Evolutionary conservation across 64 coral and sea anemone species (phyloP).

Genomic region (Actinia tenebrosa): DNA sequence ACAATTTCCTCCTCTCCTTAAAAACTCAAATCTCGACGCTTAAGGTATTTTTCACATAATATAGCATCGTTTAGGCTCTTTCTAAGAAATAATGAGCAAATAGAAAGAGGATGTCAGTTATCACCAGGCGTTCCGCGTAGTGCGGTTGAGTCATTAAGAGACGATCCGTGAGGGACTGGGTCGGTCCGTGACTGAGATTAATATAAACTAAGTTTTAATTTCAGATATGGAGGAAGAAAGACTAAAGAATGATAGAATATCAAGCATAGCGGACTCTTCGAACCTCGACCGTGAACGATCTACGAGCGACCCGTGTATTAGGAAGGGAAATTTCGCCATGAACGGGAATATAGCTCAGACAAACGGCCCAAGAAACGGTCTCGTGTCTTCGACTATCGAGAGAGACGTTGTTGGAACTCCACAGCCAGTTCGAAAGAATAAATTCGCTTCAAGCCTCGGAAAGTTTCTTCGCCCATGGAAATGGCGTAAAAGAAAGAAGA

Average conservation of each 20-base stretch:
- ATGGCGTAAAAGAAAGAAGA: conserved; percentile 82
- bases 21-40: not conserved
- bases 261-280: not conserved
- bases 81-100: not conserved
- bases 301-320: conserved; percentile 57
- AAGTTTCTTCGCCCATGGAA: conserved; percentile 79
- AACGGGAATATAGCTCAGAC: conserved; percentile 38
- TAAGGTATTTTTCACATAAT: not conserved
- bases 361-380: not conserved
- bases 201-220: not conserved
- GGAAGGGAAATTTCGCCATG: conserved; percentile 44
- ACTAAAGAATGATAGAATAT: not conserved
- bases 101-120: not conserved
- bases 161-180: not conserved
- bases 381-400: conserved; percentile 41
- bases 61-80: not conserved
- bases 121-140: not conserved
- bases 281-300: conserved; percentile 45
- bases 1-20: not conserved
- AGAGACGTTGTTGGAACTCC: conserved; percentile 52
- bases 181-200: not conserved
- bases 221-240: conserved; percentile 28
- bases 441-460: conserved; percentile 68
- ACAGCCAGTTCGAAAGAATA: conserved; percentile 57
- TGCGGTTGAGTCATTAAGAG: not conserved